Evolutionary conservation across 2,113 vertebrate genomes (phyloP).

Genomic region (Tragelaphus imberbis): DNA sequence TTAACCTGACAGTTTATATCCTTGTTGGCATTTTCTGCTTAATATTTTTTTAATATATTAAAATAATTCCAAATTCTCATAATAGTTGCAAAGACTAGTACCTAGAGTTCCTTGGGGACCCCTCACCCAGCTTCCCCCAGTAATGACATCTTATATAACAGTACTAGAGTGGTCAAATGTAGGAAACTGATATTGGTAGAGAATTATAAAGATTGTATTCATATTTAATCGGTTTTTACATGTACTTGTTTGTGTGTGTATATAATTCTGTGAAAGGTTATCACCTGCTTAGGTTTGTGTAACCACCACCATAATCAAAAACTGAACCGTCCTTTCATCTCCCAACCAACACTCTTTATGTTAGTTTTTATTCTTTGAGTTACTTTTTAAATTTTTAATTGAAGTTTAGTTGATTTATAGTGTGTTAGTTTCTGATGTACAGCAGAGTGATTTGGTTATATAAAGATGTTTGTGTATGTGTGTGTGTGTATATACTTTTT

Average conservation of each 20-base stretch:
- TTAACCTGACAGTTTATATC: not conserved
- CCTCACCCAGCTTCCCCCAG: not conserved
- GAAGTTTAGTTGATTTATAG: not conserved
- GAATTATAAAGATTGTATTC: not conserved
- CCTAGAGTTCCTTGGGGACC: not conserved
- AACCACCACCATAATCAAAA: not conserved
- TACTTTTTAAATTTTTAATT: not conserved
- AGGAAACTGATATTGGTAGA: not conserved
- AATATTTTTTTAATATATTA: not conserved
- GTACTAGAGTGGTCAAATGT: not conserved
- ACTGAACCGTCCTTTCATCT: not conserved
- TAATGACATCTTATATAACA: not conserved
- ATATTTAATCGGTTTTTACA: not conserved
- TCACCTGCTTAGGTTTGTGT: not conserved
- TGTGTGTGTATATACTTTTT: not conserved
- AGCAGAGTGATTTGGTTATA: not conserved
- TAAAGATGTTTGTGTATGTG: not conserved
- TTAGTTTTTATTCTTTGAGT: not conserved
- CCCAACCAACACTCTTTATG: not conserved
- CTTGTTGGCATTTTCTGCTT: not conserved
- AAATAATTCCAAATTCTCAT: not conserved
- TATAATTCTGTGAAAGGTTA: not conserved
- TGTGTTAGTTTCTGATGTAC: not conserved
- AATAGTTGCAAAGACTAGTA: not conserved
- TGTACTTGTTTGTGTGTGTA: not conserved